A percentile compares a stretch with the other conserved stretches of the same genome.
These are phyloP conservation scores for Halictus quadricinctus DNA, from an alignment of 2,888 invertebrate species.

Conservation along the genomic window DNA sequence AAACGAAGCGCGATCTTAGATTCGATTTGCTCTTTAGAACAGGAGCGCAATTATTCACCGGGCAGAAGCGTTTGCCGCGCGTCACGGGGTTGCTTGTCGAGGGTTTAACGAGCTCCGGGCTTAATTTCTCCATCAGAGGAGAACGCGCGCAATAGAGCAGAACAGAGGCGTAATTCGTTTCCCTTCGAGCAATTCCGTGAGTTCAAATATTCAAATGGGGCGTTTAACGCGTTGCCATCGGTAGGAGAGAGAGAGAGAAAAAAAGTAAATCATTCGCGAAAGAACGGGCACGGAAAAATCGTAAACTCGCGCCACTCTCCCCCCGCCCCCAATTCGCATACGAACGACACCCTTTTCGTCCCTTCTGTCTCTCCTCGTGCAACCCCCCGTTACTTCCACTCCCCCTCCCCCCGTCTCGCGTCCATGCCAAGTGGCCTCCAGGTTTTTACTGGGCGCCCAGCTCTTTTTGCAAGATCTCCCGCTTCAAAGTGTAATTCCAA, in stretches of 20 bases:
- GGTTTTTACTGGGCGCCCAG: slow-evolving; percentile 10
- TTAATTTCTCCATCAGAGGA: slow-evolving; percentile 3
- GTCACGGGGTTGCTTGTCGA: not conserved
- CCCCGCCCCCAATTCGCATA: not conserved
- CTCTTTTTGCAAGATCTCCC: slow-evolving; percentile 22
- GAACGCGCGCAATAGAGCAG: not conserved
- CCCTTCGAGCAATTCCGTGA: slow-evolving; percentile 8
- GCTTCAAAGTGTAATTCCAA: slow-evolving; percentile 43
- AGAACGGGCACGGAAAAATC: slow-evolving; percentile 29
- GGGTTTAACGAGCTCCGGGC: slow-evolving; percentile 4
- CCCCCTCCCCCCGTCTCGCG: not conserved
- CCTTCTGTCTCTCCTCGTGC: not conserved
- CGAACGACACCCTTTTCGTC: not conserved
- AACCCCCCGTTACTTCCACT: not conserved
- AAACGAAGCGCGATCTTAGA: not conserved
- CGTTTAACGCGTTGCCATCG: slow-evolving; percentile 22
- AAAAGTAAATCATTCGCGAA: slow-evolving; percentile 1
- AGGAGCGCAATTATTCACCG: not conserved
- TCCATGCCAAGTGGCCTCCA: slow-evolving; percentile 21
- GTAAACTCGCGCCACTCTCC: not conserved
- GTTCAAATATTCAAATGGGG: slow-evolving; percentile 12
- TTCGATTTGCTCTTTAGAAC: not conserved
- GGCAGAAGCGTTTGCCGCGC: not conserved
- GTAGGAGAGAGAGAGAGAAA: not conserved
- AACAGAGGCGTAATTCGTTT: slow-evolving; percentile 12